A percentile compares a stretch with the other conserved stretches of the same genome.
Conservation (phyloP, 2,797 vertebrate genomes). For the Myiotriccus ornatus region DNA sequence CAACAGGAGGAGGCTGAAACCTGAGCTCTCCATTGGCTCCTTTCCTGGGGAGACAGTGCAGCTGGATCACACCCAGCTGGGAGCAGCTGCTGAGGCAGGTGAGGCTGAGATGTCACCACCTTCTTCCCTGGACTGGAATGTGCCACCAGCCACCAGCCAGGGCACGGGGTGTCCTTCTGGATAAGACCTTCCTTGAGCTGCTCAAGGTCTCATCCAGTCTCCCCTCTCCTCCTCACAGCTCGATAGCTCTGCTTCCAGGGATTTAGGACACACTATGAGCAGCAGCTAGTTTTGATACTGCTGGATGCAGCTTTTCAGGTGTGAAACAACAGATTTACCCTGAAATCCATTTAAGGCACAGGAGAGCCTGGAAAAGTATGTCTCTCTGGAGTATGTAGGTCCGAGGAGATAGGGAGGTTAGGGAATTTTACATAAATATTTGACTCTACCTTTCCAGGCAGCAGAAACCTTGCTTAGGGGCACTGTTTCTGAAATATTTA, state of each 20-base stretch:
- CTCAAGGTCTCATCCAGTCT: neutral
- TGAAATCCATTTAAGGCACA: neutral
- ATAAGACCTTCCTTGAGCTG: neutral
- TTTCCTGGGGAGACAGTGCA: neutral
- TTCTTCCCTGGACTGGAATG: neutral
- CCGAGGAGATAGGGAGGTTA: neutral
- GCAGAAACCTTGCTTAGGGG: neutral
- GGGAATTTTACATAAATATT: neutral
- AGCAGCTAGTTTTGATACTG: neutral
- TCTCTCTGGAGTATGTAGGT: neutral
- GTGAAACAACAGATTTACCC: neutral
- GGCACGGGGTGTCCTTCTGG: rapidly evolving
- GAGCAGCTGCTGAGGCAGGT: neutral
- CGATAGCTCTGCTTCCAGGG: neutral
- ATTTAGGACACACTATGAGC: neutral
- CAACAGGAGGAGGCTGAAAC: neutral
- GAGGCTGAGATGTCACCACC: neutral
- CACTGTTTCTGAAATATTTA: neutral
- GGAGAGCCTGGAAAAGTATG: neutral
- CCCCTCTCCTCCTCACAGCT: neutral
- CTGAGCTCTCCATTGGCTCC: neutral
- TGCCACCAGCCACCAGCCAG: neutral
- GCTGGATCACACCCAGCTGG: neutral
- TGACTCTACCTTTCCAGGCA: neutral
- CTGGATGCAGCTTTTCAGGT: neutral